Percentiles rank a stretch among this genome's conserved stretches.
Conservation (phyloP, 37 sponge, comb jelly and placozoan genomes). For the Oscarella lobularis region DNA sequence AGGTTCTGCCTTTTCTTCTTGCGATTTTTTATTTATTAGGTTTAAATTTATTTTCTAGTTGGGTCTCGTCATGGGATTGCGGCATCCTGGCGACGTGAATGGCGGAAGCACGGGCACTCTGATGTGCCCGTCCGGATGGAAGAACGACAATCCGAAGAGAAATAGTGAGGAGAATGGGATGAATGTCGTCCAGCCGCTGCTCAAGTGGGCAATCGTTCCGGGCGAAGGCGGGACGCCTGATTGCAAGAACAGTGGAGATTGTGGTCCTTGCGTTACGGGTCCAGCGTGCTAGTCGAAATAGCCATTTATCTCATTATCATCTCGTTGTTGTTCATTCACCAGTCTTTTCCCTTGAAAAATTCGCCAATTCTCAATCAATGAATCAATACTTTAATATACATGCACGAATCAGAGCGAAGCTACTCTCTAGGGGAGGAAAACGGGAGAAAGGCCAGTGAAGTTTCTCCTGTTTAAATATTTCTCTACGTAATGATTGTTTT, state of each 20-base stretch:
- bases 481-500: no score
- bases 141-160: not conserved
- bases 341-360: no score
- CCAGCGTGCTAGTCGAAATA: not conserved
- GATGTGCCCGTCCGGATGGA: not conserved
- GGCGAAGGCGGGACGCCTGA: not conserved
- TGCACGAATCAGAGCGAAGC: no score
- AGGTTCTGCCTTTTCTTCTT: no score
- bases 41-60: not conserved
- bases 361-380: no score
- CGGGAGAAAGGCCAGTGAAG: no score
- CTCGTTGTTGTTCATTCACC: no score
- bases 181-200: not conserved
- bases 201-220: not conserved
- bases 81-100: not conserved
- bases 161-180: not conserved
- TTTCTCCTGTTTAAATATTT: no score
- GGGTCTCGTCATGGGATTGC: not conserved
- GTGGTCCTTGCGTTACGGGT: not conserved
- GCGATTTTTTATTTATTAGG: no score
- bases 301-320: no score
- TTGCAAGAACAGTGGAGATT: not conserved
- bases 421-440: no score
- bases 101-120: slow-evolving; percentile 3
- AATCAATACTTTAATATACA: no score